phyloP scores from a whole-genome alignment of 2,797 vertebrate species.

The Danio albolineatus region DNA sequence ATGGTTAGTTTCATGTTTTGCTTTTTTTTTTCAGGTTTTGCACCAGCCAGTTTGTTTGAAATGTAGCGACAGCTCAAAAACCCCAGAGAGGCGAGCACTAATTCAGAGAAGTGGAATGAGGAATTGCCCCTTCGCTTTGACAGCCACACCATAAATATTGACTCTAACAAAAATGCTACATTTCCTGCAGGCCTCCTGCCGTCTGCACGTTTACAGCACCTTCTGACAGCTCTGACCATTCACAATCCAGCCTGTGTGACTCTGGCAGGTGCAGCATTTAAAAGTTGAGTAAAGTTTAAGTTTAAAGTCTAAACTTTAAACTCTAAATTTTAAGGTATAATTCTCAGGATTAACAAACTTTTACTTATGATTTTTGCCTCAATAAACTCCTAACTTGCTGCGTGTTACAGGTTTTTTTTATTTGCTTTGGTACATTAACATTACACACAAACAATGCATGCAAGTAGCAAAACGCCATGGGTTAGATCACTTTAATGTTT shows the following conservation, averaged over 20 bases:
- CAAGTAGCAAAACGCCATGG: no score
- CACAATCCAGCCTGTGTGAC: conserved; percentile 37
- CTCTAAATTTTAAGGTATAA: no score
- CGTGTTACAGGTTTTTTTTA: no score
- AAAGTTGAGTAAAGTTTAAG: no score
- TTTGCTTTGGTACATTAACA: no score
- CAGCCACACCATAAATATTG: conserved; percentile 51
- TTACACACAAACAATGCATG: no score
- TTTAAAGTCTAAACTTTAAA: no score
- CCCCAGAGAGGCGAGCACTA: not conserved
- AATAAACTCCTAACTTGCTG: no score
- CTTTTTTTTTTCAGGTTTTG: not conserved
- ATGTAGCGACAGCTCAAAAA: not conserved
- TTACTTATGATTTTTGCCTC: no score
- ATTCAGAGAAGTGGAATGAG: conserved; percentile 28
- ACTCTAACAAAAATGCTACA: conserved; percentile 27
- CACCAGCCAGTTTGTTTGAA: conserved; percentile 7
- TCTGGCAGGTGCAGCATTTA: no score
- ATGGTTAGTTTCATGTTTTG: not conserved
- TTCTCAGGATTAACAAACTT: no score
- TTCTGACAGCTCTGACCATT: conserved; percentile 31
- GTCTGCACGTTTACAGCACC: conserved; percentile 34
- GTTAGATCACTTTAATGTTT: no score
- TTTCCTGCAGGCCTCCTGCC: conserved; percentile 33
- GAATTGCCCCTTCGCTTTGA: conserved; percentile 44